Percentiles rank a stretch among this genome's conserved stretches.
These are phyloP conservation scores for Drosophila biarmipes DNA, from an alignment of 1,140 invertebrate species.

Conservation along the genomic window DNA sequence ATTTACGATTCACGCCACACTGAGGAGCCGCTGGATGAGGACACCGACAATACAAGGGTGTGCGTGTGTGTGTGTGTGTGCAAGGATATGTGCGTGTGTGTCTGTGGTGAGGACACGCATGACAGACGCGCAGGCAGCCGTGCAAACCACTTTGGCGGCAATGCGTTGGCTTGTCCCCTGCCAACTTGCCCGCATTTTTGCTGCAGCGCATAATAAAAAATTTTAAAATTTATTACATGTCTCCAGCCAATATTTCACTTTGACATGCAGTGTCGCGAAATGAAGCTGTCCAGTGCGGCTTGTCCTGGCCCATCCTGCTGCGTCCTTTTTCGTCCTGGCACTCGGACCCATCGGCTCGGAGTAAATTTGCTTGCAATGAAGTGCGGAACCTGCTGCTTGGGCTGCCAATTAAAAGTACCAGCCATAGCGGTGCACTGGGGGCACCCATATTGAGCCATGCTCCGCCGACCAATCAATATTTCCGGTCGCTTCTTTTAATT, in stretches of 20 bases:
- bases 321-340: not conserved
- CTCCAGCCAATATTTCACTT: slow-evolving; percentile 84
- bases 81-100: slow-evolving; percentile 19
- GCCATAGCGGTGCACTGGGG: slow-evolving; percentile 2
- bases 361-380: slow-evolving; percentile 74
- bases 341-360: slow-evolving; percentile 24
- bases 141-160: slow-evolving; percentile 81
- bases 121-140: slow-evolving; percentile 79
- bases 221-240: slow-evolving; percentile 84
- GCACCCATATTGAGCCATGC: slow-evolving; percentile 10
- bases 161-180: slow-evolving; percentile 55
- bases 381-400: slow-evolving; percentile 54
- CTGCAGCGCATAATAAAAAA: slow-evolving; percentile 73
- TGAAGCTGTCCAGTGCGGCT: slow-evolving; percentile 74
- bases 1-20: slow-evolving; percentile 83
- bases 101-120: slow-evolving; percentile 77
- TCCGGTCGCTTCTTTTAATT: slow-evolving; percentile 69
- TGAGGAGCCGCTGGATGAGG: slow-evolving; percentile 74
- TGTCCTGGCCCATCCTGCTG: not conserved
- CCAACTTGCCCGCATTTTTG: slow-evolving; percentile 36
- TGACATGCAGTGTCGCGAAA: slow-evolving; percentile 83
- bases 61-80: not conserved
- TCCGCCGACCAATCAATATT: slow-evolving; percentile 67
- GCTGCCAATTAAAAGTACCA: slow-evolving; percentile 75
- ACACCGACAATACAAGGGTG: slow-evolving; percentile 31